These are phyloP conservation scores for Herpetotheres cachinnans DNA, from an alignment of 2,113 vertebrate genomes.

Conservation along the genomic window DNA sequence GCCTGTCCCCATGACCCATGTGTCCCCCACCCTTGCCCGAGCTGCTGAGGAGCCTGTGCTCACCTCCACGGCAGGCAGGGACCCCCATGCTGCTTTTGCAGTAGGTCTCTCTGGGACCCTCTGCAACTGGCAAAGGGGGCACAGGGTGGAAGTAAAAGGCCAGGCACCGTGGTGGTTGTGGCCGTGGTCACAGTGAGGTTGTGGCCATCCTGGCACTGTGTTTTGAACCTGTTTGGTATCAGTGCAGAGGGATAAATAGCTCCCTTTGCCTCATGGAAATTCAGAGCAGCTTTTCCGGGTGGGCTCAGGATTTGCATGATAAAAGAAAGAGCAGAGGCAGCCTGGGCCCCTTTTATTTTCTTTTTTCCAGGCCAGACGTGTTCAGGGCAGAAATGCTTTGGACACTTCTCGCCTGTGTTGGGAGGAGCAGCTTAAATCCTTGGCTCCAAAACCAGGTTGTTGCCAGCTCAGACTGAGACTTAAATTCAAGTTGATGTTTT, in stretches of 20 bases:
- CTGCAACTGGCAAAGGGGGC: not conserved
- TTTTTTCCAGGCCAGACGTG: constrained; percentile 37
- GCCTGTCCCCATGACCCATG: not conserved
- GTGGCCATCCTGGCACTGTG: not conserved
- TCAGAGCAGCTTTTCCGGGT: not conserved
- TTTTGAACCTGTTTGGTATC: not conserved
- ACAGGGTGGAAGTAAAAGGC: not conserved
- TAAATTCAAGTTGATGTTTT: constrained; percentile 56
- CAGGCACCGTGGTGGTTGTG: not conserved
- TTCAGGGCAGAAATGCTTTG: constrained; percentile 40
- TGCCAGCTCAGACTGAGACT: constrained; percentile 45
- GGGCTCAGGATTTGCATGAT: constrained; percentile 45
- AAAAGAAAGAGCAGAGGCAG: constrained; percentile 28
- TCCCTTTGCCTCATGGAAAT: not conserved
- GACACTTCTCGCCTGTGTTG: not conserved
- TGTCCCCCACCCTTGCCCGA: not conserved
- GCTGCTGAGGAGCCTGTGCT: not conserved
- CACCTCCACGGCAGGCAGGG: not conserved
- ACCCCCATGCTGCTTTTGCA: not conserved
- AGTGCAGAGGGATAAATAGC: not conserved
- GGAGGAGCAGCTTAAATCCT: constrained; percentile 33
- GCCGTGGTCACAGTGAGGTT: not conserved
- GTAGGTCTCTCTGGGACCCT: not conserved
- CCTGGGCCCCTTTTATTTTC: constrained; percentile 22
- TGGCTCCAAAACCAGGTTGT: constrained; percentile 15